These are phyloP conservation scores for Aphelocoma californica DNA, from an alignment of 2,797 vertebrate species.

Conservation along the genomic window DNA sequence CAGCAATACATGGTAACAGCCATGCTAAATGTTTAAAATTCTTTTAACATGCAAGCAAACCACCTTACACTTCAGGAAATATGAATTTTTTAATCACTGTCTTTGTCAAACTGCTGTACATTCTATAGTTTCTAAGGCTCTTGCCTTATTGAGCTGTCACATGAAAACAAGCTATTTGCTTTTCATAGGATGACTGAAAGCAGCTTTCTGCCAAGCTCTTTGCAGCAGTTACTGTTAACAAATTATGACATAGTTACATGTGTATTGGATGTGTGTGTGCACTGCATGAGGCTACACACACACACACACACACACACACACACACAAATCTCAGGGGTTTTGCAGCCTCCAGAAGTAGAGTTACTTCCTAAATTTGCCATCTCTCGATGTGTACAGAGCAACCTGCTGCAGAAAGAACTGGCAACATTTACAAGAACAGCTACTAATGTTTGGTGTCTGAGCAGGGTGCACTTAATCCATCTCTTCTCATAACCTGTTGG, in stretches of 20 bases:
- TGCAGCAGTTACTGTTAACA: neutral
- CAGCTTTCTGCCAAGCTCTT: neutral
- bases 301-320: too few species aligned
- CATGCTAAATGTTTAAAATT: neutral
- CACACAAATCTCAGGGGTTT: neutral
- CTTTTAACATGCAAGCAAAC: neutral
- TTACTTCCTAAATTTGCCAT: neutral
- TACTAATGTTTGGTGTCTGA: neutral
- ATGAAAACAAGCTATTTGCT: neutral
- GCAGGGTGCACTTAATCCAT: neutral
- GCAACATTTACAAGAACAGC: neutral
- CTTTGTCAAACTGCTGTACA: neutral
- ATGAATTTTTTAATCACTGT: neutral
- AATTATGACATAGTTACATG: neutral
- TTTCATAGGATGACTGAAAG: neutral
- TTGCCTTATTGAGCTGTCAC: neutral
- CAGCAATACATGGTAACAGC: neutral
- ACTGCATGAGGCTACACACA: neutral
- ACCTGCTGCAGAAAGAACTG: neutral
- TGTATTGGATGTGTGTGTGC: neutral
- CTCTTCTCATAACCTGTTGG: neutral
- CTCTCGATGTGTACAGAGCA: neutral
- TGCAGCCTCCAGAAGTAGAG: neutral
- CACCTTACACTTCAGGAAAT: neutral
- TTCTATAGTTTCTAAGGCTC: neutral